Conservation (phyloP, 2,113 vertebrate genomes). For the Prolemur simus region DNA sequence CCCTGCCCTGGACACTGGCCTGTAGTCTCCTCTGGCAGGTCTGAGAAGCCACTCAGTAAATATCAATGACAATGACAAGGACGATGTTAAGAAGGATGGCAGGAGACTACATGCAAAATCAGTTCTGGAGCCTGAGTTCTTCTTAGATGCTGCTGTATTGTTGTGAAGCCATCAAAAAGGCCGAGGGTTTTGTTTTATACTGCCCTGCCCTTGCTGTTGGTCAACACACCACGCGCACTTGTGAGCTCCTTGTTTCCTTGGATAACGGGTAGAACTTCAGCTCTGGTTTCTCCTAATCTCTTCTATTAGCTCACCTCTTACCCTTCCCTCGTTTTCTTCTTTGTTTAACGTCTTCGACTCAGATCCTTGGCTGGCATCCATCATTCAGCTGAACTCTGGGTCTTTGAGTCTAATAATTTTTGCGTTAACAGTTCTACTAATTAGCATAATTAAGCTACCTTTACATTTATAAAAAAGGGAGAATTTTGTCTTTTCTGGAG, state of each 20-base stretch:
- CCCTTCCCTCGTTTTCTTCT: not conserved
- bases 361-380: not conserved
- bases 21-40: not conserved
- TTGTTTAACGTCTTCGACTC: not conserved
- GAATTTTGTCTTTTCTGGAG: not conserved
- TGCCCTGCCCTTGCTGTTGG: too few species aligned
- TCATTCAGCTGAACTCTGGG: not conserved
- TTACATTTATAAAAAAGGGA: not conserved
- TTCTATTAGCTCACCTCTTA: not conserved
- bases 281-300: not conserved
- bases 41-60: not conserved
- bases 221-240: accelerated
- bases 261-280: not conserved
- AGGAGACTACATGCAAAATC: too few species aligned
- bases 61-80: accelerated
- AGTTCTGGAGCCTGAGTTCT: not conserved
- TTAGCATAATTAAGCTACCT: not conserved
- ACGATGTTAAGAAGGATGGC: not conserved
- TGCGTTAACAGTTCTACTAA: not conserved
- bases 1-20: not conserved
- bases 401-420: not conserved
- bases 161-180: not conserved
- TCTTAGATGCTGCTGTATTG: not conserved
- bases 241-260: not conserved
- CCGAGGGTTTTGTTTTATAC: not conserved